These are phyloP conservation scores for Torymus aiolomorphi DNA, from an alignment of 2,888 invertebrate genomes.

Conservation along the genomic window DNA sequence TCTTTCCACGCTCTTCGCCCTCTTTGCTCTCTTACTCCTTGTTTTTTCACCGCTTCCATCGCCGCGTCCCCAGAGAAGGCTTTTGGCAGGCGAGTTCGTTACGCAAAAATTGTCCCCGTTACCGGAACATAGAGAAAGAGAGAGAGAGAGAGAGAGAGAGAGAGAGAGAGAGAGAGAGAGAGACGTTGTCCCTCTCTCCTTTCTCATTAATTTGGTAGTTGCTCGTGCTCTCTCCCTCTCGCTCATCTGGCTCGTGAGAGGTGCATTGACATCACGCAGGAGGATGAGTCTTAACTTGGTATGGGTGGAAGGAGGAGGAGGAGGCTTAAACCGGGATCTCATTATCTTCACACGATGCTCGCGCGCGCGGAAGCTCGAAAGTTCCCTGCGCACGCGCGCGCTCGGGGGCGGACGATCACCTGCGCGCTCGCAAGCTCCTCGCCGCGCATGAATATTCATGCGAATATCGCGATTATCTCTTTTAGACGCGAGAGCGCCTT, in stretches of 20 bases:
- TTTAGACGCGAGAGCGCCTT: slow-evolving; percentile 34
- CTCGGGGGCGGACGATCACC: slow-evolving; percentile 57
- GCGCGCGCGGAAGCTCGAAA: slow-evolving; percentile 61
- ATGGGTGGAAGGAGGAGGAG: not conserved
- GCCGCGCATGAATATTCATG: slow-evolving; percentile 62
- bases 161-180: not conserved
- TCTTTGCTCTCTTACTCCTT: not conserved
- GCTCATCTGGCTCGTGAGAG: slow-evolving; percentile 19
- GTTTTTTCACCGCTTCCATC: slow-evolving; percentile 26
- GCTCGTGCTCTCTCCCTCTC: slow-evolving; percentile 58
- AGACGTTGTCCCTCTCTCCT: slow-evolving; percentile 36
- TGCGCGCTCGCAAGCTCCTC: slow-evolving; percentile 52
- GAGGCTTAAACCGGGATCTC: slow-evolving; percentile 68
- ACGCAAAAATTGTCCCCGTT: slow-evolving; percentile 67
- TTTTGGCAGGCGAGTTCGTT: slow-evolving; percentile 64
- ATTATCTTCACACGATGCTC: slow-evolving; percentile 67
- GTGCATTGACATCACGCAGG: slow-evolving; percentile 49
- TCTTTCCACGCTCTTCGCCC: slow-evolving; percentile 33
- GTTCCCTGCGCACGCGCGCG: slow-evolving; percentile 38
- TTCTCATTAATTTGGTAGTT: slow-evolving; percentile 65
- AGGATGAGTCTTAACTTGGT: not conserved
- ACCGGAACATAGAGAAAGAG: slow-evolving; percentile 48
- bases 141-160: too few relatives aligned
- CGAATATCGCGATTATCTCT: slow-evolving; percentile 59
- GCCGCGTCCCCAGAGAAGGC: slow-evolving; percentile 52